These are phyloP conservation scores for Arion vulgaris DNA, from an alignment of 1,140 invertebrate genomes.

Conservation along the genomic window DNA sequence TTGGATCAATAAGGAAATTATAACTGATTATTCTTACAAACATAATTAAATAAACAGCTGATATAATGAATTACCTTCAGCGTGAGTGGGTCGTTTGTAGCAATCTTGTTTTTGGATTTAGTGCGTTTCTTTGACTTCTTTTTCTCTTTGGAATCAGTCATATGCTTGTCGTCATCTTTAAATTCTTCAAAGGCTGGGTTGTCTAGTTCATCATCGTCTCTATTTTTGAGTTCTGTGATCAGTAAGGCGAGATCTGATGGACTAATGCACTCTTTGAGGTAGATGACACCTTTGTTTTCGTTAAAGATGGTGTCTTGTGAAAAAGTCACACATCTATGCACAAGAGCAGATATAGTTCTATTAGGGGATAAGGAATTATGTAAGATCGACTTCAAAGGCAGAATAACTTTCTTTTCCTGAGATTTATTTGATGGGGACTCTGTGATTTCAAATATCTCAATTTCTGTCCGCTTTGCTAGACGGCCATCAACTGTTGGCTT, in stretches of 20 bases:
- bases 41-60: too few species aligned
- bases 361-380: background rate
- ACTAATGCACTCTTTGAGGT: slow-evolving; percentile 29
- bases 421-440: background rate
- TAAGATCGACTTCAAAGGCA: background rate
- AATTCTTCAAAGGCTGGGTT: slow-evolving; percentile 15
- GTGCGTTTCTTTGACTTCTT: background rate
- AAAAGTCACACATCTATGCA: background rate
- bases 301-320: slow-evolving; percentile 17
- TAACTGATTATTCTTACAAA: too few species aligned
- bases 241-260: slow-evolving; percentile 5
- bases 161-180: background rate
- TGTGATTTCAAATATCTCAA: background rate
- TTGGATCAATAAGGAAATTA: too few species aligned
- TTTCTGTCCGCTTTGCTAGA: background rate
- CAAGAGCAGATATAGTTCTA: background rate
- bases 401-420: background rate
- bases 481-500: background rate
- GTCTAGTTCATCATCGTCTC: slow-evolving; percentile 1
- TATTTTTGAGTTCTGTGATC: background rate
- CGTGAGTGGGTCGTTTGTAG: background rate
- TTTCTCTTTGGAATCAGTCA: background rate
- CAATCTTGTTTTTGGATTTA: background rate
- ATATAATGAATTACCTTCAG: slow-evolving; percentile 22
- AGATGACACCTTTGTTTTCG: slow-evolving; percentile 10